A percentile compares a stretch with the other conserved stretches of the same genome.
phyloP scores from a whole-genome alignment of 2,888 invertebrate genomes.

The Phrixothrix hirtus region DNA sequence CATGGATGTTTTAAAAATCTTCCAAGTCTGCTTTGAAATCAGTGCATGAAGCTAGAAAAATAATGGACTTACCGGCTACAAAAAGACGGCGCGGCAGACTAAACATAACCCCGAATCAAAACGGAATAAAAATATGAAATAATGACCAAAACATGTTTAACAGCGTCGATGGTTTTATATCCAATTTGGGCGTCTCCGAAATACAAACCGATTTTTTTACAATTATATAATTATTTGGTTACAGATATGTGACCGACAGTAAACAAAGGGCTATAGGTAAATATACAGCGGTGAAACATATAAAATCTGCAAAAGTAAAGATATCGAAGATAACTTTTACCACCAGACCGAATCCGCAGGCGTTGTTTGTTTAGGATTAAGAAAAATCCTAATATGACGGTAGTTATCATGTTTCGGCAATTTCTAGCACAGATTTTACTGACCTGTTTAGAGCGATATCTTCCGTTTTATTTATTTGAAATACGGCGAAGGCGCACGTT shows the following conservation, averaged over 20 bases:
- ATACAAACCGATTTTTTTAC: no score
- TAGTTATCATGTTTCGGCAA: conserved; percentile 49
- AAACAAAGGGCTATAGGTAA: not conserved
- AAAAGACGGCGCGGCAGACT: no score
- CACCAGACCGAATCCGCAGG: not conserved
- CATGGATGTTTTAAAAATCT: no score
- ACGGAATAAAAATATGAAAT: not conserved
- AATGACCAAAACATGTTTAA: not conserved
- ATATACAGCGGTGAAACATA: conserved; percentile 4
- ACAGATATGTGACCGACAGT: no score
- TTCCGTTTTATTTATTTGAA: not conserved
- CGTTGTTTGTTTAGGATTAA: conserved; percentile 47
- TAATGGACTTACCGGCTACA: no score
- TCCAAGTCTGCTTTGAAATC: no score
- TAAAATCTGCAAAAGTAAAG: conserved; percentile 13
- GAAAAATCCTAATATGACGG: conserved; percentile 42
- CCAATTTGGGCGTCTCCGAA: no score
- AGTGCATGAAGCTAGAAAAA: no score
- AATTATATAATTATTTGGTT: no score
- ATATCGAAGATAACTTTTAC: conserved; percentile 17
- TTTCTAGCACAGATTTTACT: conserved; percentile 38
- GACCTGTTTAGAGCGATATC: conserved; percentile 20
- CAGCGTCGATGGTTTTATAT: no score
- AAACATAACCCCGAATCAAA: not conserved
- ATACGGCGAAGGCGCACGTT: not conserved